phyloP scores from a whole-genome alignment of 2,797 vertebrate species.

The Pipistrellus pipistrellus region DNA sequence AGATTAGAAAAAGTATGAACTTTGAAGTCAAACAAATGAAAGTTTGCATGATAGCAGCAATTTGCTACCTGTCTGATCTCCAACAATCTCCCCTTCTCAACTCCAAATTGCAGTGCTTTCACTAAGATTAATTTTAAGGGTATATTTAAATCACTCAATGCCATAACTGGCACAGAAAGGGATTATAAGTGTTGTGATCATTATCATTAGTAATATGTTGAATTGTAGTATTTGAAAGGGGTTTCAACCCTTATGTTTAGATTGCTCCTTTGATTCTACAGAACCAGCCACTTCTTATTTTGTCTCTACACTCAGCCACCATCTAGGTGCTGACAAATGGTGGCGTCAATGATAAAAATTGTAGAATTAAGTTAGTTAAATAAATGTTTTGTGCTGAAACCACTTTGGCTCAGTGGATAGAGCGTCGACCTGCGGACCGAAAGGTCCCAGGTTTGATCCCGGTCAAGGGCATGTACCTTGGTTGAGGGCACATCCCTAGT shows the following conservation, averaged over 20 bases:
- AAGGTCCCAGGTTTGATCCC: too few relatives aligned
- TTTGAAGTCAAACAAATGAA: background rate
- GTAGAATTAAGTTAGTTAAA: background rate
- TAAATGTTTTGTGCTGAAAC: background rate
- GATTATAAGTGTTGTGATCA: background rate
- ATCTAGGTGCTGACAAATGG: background rate
- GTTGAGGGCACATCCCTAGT: too few relatives aligned
- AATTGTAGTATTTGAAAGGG: background rate
- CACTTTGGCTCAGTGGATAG: too few relatives aligned
- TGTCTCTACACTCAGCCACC: background rate
- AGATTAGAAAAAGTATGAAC: background rate
- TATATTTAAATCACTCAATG: background rate
- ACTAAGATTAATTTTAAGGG: background rate
- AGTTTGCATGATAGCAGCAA: background rate
- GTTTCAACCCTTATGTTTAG: background rate
- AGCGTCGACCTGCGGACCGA: too few relatives aligned
- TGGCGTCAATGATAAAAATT: background rate
- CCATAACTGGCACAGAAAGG: background rate
- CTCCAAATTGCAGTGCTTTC: background rate
- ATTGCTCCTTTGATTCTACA: background rate
- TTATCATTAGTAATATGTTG: background rate
- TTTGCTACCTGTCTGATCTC: constrained; percentile 21
- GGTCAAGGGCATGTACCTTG: too few relatives aligned
- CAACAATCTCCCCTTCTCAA: background rate
- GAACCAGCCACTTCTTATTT: background rate